A percentile compares a stretch with the other conserved stretches of the same genome.
Conservation (phyloP, 2,113 vertebrate species). For the Micromys minutus region DNA sequence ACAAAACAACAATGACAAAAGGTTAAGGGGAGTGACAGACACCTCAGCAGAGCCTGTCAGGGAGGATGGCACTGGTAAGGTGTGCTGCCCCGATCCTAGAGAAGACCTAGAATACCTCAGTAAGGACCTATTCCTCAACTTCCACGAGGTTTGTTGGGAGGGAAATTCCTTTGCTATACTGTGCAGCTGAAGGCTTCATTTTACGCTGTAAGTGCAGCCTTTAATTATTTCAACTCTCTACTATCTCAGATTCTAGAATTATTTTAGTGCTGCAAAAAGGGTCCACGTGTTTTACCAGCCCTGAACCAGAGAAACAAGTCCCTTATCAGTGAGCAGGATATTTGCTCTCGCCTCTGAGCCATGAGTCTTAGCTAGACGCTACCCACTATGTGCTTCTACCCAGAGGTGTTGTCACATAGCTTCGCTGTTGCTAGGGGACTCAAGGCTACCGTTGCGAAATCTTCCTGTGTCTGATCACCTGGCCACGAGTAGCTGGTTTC, state of each 20-base stretch:
- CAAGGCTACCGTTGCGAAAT: constrained; percentile 50
- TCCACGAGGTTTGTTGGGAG: neutral
- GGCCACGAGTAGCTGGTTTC: constrained; percentile 4
- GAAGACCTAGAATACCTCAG: too few species aligned
- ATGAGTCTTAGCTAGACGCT: neutral
- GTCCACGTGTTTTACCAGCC: constrained; percentile 16
- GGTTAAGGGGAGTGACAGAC: neutral
- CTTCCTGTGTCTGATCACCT: constrained; percentile 45
- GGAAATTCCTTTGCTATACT: constrained; percentile 36
- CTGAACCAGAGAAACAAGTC: neutral
- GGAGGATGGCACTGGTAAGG: neutral
- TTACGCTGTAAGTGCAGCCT: constrained; percentile 56
- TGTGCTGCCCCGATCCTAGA: too few species aligned
- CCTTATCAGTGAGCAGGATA: constrained; percentile 59
- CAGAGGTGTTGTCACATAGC: neutral
- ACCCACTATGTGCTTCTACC: neutral
- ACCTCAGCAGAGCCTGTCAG: neutral
- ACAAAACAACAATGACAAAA: neutral
- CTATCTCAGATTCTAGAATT: constrained; percentile 67
- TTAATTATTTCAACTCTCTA: constrained; percentile 72
- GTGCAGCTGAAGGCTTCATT: constrained; percentile 68
- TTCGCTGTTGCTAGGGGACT: constrained; percentile 15
- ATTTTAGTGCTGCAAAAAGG: constrained; percentile 55
- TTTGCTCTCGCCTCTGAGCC: neutral
- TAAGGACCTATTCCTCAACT: neutral